Evolutionary conservation across 1,140 invertebrate species (phyloP), one percentile per base, ranked within the genome.

Genomic region (Leptopilina boulardi): DNA sequence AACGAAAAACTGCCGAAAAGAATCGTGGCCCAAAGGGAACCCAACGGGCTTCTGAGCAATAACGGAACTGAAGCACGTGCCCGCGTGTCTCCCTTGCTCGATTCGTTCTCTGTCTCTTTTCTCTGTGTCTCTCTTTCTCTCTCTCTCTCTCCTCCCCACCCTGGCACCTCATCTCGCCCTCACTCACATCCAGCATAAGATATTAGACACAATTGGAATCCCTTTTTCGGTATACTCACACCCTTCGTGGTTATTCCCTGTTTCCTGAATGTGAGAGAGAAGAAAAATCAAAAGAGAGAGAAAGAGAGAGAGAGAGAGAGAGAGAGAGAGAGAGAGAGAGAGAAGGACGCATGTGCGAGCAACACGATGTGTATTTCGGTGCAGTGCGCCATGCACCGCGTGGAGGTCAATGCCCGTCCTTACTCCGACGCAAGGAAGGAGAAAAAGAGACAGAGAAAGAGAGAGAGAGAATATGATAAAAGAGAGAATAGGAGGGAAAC

Each of bases 351-450:
- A 86, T 87, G 88, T 87, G 88, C 88, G 88, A 86, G 88, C 84
- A 87, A 87, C 86, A 85, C 88, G 87, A 87, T 78, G 81, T 84
- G 83, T 90, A 90, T 90, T 90, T 90, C 87, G 89, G 89, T 89
- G 89, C 89, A 91, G 88, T 86, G 88, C 86, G 86, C 85, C 83
- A 87, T 87, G 89, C 87, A 89, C 85, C 84, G 88, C 75, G 84
- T 83, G 83, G 89, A 90, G 90, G 89, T 91, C 90, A 91, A 91
- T 91, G 90, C 89, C 89, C 90, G 90, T 91, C 89, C 90, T 91
- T 91, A 91, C 89, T 88, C 88, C 87, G 87, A 84, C 87, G 84
- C 86, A 88, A 89, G 89, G 87, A 88, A 89, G 83, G 84, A 85
- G 86, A 79, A 77, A 56, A 51, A 76, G 54, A 56, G 47, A 72